Evolutionary conservation across 2,113 vertebrate genomes (phyloP), one percentile per base, ranked within the genome.

Genomic region (Camelus bactrianus): DNA sequence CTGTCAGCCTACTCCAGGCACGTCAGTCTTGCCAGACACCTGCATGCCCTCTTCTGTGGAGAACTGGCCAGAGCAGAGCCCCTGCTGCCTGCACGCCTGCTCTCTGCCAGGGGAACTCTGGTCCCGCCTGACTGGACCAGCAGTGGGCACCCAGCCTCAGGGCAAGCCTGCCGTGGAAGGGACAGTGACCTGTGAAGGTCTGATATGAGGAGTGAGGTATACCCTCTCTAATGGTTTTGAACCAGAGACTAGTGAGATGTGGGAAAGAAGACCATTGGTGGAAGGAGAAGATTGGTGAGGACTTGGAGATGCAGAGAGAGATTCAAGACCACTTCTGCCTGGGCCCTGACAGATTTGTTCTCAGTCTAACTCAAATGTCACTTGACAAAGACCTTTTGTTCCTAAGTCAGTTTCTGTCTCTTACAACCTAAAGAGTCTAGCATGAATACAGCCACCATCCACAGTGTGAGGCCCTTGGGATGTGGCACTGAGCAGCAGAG

Each of bases 21-120:
- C 1, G 3, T 28, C 20, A 3, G 50, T 35, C 76, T 35, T 0
- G 11, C 11, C 38, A 24, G 46, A 77, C 19, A 20, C 19, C 1
- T 11, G 56, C n/a, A 1, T 0, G 1, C 3, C 16, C 20, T 17
- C 72, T 46, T 15, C 69, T 8, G 2, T 64, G 12, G 24, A 24
- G 52, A 82, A 67, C 19, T 0, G 22, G 35, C 81, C 79, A 12
- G 64, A 6, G n/a, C 9, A 7, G 58, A 14, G 8, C 28, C 8
- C 16, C 19, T 4, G 58, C 24, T 81, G n/a, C 30, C 76, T 82
- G 11, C 19, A 9, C 32, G 35, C 9, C 0, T 3, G 4, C 38
- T 48, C 58, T 56, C 32, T 16, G 48, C 89, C 7, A 2, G 6
- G n/a, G 62, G 28, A n/a, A 15, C 17, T 3, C 75, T 28, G 72